A percentile compares a stretch with the other conserved stretches of the same genome.
Conservation (phyloP, 2,888 invertebrate species). For the Sabatieria punctata region DNA sequence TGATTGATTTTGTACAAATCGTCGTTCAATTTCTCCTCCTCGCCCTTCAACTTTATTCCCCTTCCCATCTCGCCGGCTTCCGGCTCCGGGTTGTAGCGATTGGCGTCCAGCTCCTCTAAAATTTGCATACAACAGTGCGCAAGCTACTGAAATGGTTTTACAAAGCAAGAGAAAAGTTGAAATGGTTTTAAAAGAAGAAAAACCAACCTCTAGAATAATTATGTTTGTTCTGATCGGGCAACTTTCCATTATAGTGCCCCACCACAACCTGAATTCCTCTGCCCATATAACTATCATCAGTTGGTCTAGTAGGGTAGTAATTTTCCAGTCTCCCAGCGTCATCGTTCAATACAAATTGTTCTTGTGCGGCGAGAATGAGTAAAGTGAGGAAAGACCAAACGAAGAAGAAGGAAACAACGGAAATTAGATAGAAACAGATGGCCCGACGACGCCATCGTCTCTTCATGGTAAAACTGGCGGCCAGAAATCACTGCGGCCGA, state of each 20-base stretch:
- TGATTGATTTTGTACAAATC: constrained; percentile 95
- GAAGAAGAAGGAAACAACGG: constrained; percentile 19
- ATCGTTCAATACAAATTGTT: constrained; percentile 13
- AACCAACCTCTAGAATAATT: constrained; percentile 26
- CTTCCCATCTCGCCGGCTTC: constrained; percentile 68
- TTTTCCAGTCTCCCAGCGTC: too few species aligned
- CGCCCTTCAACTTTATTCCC: constrained; percentile 71
- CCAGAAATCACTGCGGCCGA: too few species aligned
- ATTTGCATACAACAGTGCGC: background rate
- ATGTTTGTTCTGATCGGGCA: constrained; percentile 21
- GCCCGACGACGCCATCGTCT: too few species aligned
- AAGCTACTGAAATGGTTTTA: background rate
- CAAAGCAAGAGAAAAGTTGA: too few species aligned
- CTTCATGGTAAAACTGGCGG: too few species aligned
- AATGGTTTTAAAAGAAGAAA: too few species aligned
- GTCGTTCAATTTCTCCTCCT: constrained; percentile 68
- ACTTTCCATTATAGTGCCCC: constrained; percentile 30
- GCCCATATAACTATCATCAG: constrained; percentile 11
- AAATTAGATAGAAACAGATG: too few species aligned
- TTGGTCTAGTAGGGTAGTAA: background rate
- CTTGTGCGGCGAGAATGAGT: constrained; percentile 22
- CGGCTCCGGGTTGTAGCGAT: constrained; percentile 22
- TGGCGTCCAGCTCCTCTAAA: constrained; percentile 27
- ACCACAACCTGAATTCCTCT: constrained; percentile 25
- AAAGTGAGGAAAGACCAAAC: constrained; percentile 25